These are phyloP conservation scores for Neoitamus cyanurus DNA, from an alignment of 2,888 invertebrate genomes.

Conservation along the genomic window DNA sequence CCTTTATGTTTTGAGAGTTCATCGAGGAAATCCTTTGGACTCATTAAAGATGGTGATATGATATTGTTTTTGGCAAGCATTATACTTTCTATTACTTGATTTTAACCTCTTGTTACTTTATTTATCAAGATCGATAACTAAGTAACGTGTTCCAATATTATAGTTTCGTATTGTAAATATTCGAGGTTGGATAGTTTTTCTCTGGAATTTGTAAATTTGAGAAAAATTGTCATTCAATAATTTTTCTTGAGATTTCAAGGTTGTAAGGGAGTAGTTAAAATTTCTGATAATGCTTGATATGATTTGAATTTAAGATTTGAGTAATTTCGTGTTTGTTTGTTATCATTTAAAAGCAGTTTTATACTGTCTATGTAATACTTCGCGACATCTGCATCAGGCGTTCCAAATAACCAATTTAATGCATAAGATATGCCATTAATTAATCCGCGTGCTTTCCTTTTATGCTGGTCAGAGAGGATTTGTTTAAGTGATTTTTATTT, in stretches of 20 bases:
- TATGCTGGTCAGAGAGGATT: background rate
- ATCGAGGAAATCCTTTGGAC: background rate
- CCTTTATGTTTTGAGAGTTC: background rate
- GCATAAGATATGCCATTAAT: no score
- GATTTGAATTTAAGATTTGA: background rate
- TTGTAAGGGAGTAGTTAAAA: no score
- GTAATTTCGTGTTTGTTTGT: background rate
- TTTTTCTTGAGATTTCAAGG: no score
- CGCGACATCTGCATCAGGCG: background rate
- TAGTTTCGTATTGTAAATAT: background rate
- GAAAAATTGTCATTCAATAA: no score
- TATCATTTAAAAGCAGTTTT: background rate
- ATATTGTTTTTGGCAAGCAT: no score
- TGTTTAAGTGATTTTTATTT: background rate
- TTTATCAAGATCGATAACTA: background rate
- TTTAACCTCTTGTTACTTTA: no score
- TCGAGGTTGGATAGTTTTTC: background rate
- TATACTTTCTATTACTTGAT: no score
- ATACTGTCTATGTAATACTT: background rate
- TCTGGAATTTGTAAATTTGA: background rate
- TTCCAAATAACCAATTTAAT: no score
- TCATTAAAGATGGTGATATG: no score
- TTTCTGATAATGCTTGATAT: background rate
- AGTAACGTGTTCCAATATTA: background rate
- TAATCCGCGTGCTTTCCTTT: no score